These are phyloP conservation scores for Drosophila kambysellisi DNA, from an alignment of 2,888 invertebrate genomes.

Conservation along the genomic window DNA sequence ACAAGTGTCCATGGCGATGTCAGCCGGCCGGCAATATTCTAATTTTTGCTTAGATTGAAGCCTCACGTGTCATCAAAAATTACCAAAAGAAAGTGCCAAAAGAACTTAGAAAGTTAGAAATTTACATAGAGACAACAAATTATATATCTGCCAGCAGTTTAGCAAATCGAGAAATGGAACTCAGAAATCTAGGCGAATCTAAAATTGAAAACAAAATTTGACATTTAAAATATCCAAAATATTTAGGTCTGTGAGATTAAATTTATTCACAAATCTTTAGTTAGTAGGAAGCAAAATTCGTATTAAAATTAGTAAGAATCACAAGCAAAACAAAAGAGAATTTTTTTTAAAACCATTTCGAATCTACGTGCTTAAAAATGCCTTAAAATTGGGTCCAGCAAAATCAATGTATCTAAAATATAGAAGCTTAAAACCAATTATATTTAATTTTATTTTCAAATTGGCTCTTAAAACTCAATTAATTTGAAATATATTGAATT, in stretches of 20 bases:
- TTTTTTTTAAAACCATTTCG: background rate
- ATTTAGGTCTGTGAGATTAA: background rate
- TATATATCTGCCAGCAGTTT: background rate
- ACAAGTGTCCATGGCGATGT: constrained; percentile 37
- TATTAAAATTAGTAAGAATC: background rate
- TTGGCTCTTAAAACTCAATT: background rate
- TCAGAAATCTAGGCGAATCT: background rate
- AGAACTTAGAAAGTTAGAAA: constrained; percentile 45
- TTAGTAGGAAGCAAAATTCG: background rate
- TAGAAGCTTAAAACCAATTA: background rate
- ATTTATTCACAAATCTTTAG: background rate
- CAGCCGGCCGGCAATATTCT: constrained; percentile 30
- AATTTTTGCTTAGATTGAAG: constrained; percentile 16
- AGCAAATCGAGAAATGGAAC: background rate
- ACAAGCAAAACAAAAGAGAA: background rate
- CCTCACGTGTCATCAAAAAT: constrained; percentile 64
- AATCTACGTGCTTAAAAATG: background rate
- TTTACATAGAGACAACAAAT: constrained; percentile 23
- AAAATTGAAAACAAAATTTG: too few species aligned
- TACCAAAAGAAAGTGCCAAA: constrained; percentile 56
- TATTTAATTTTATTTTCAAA: background rate
- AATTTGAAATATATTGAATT: background rate
- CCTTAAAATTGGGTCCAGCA: too few species aligned
- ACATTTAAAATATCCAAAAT: background rate
- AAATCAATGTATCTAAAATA: background rate